These are phyloP conservation scores for Charadrius vociferus DNA, from an alignment of 2,113 vertebrate species.

Conservation along the genomic window DNA sequence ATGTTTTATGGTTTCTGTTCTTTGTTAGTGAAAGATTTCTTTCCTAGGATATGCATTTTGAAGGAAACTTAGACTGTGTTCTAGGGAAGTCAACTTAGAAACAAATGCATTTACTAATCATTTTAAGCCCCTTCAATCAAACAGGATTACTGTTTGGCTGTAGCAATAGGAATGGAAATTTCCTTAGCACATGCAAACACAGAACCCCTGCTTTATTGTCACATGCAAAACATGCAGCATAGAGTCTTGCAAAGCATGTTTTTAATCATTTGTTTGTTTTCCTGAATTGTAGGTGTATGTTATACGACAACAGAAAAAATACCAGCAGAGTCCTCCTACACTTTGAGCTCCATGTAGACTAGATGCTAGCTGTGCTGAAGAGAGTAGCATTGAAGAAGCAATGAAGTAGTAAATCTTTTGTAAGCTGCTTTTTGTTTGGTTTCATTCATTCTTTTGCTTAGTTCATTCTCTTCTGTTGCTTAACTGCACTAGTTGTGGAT, in stretches of 20 bases:
- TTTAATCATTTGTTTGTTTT: conserved; percentile 29
- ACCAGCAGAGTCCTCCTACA: neutral
- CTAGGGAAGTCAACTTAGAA: neutral
- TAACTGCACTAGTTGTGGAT: neutral
- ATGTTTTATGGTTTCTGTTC: neutral
- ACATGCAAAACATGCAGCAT: neutral
- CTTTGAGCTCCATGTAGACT: neutral
- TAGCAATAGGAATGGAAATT: conserved; percentile 20
- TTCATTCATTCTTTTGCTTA: neutral
- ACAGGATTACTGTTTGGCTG: conserved; percentile 35
- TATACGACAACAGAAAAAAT: neutral
- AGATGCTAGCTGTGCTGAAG: neutral
- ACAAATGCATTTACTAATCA: conserved; percentile 31
- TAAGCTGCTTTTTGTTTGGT: neutral
- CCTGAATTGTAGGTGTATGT: conserved; percentile 17
- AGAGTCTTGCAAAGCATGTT: neutral
- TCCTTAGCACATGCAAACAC: neutral
- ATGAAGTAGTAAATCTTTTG: neutral
- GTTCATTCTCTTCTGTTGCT: neutral
- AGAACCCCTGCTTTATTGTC: neutral
- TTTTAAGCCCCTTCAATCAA: conserved; percentile 58
- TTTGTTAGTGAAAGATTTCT: neutral
- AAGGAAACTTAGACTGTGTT: neutral
- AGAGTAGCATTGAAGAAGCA: neutral
- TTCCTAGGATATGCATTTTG: neutral